Percentiles rank a stretch among this genome's conserved stretches.
Conservation (phyloP, 2,113 vertebrate genomes). For the Gymnobelideus leadbeateri region DNA sequence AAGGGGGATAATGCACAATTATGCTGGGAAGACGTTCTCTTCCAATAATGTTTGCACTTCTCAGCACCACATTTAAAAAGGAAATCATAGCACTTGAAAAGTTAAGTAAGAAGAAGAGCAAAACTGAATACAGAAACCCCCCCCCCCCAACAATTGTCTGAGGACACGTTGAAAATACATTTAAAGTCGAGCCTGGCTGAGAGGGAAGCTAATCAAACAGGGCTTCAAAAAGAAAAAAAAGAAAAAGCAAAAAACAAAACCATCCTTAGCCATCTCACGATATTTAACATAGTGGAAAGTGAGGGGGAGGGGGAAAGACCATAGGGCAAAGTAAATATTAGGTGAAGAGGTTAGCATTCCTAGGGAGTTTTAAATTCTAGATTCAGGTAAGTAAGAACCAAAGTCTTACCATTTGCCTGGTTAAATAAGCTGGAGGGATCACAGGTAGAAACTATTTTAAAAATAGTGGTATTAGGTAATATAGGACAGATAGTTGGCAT, state of each 20-base stretch:
- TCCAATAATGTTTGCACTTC: slow-evolving; percentile 75
- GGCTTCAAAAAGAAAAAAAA: slow-evolving; percentile 13
- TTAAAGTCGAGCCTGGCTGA: slow-evolving; percentile 62
- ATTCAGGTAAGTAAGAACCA: slow-evolving; percentile 1
- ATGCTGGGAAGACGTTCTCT: slow-evolving; percentile 70
- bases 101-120: slow-evolving; percentile 76
- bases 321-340: not conserved
- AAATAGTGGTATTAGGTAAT: not conserved
- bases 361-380: not conserved
- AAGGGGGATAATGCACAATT: slow-evolving; percentile 76
- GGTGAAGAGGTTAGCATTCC: not conserved
- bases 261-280: slow-evolving; percentile 27
- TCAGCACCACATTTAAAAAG: slow-evolving; percentile 75
- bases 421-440: not conserved
- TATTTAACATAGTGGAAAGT: slow-evolving; percentile 1
- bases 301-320: not conserved
- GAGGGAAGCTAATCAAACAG: slow-evolving; percentile 43
- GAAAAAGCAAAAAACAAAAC: not conserved
- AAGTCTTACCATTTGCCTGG: not conserved
- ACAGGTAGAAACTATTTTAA: not conserved
- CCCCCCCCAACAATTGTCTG: slow-evolving; percentile 59
- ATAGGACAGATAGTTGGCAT: not conserved
- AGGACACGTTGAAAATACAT: slow-evolving; percentile 69
- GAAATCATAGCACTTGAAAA: slow-evolving; percentile 74
- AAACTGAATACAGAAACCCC: slow-evolving; percentile 70